Conservation (phyloP, 2,888 invertebrate genomes). For the Pherbina coryleti region DNA sequence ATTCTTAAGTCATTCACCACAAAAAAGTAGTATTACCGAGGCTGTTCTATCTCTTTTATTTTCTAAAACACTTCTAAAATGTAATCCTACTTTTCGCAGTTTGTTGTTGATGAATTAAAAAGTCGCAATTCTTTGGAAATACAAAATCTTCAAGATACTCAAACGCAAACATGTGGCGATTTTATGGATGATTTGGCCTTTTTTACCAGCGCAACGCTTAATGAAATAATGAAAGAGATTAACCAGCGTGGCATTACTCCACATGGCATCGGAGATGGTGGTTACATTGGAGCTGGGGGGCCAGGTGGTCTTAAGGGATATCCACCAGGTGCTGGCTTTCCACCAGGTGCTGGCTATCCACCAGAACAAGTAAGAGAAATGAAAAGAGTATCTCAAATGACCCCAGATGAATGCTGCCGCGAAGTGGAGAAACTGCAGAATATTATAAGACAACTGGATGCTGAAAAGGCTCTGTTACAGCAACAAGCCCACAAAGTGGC, state of each 20-base stretch:
- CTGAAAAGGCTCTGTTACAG: constrained; percentile 26
- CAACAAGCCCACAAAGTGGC: constrained; percentile 36
- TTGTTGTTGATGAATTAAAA: constrained; percentile 56
- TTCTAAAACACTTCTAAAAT: too few relatives aligned
- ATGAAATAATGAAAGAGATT: constrained; percentile 62
- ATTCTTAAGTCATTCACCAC: background rate
- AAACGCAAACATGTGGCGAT: constrained; percentile 53
- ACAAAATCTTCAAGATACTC: constrained; percentile 50
- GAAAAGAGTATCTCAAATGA: background rate
- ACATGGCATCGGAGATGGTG: background rate
- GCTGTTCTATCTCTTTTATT: background rate
- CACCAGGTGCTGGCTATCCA: background rate
- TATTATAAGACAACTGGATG: constrained; percentile 43
- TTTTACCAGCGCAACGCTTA: constrained; percentile 59
- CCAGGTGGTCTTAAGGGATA: background rate
- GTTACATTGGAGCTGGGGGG: background rate
- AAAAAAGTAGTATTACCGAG: background rate
- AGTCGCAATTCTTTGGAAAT: constrained; percentile 30
- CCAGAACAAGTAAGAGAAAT: background rate
- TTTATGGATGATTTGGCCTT: constrained; percentile 60
- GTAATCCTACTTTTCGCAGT: constrained; percentile 42
- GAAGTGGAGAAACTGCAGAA: constrained; percentile 53
- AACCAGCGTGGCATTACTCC: constrained; percentile 48
- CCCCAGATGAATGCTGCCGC: constrained; percentile 41
- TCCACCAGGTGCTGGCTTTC: background rate